Percentiles rank a stretch among this genome's conserved stretches.
Evolutionary conservation across 1,140 invertebrate species (phyloP).

Genomic region (Panulirus ornatus): DNA sequence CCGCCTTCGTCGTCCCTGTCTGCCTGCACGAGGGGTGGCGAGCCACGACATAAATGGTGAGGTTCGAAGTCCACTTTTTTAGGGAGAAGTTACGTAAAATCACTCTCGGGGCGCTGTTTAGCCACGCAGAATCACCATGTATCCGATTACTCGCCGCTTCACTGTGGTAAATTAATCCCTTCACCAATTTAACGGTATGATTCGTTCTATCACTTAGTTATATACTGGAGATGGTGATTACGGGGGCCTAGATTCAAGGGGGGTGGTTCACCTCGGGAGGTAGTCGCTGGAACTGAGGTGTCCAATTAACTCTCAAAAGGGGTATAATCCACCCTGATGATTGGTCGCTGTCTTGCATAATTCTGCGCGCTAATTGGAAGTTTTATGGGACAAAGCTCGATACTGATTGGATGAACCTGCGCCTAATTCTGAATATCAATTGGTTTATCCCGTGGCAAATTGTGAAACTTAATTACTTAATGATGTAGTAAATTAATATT

Average conservation of each 20-base stretch:
- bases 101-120: too few species aligned
- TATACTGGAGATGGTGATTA: conserved; percentile 27
- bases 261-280: conserved; percentile 21
- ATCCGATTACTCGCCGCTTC: too few species aligned
- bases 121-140: too few species aligned
- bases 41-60: too few species aligned
- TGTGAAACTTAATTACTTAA: neutral
- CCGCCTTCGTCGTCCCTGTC: too few species aligned
- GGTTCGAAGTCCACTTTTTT: too few species aligned
- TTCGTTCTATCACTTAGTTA: conserved; percentile 34
- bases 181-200: conserved; percentile 23
- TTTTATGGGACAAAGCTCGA: neutral
- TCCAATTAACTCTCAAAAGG: conserved; percentile 31
- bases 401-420: conserved; percentile 8
- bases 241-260: neutral
- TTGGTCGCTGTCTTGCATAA: conserved; percentile 32
- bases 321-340: conserved; percentile 18
- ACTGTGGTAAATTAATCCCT: neutral
- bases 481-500: neutral
- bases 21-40: too few species aligned
- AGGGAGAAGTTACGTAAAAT: neutral
- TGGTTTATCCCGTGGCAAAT: neutral
- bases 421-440: conserved; percentile 30
- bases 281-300: conserved; percentile 5
- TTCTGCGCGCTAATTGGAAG: conserved; percentile 38